Percentiles rank a stretch among this genome's conserved stretches.
Conservation (phyloP, 2,888 invertebrate species). For the Lepidocyrtinus sp. region DNA sequence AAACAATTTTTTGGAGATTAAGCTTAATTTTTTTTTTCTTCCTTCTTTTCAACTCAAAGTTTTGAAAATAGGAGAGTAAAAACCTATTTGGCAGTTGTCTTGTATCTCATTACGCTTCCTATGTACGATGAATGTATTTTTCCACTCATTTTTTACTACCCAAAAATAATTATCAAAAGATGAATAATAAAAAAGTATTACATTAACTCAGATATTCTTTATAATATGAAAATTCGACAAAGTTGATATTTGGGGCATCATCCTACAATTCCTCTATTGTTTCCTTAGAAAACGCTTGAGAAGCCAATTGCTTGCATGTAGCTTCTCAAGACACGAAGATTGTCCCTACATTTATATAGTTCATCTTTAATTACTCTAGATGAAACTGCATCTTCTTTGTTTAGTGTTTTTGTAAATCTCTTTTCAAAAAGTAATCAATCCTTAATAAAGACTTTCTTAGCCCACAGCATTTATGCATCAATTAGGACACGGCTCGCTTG, state of each 20-base stretch:
- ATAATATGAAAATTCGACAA: no score
- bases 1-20: constrained; percentile 20
- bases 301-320: no score
- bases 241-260: no score
- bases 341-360: no score
- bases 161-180: not conserved
- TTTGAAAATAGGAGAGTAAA: not conserved
- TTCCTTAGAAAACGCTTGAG: no score
- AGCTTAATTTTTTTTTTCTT: no score
- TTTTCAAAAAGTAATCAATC: not conserved
- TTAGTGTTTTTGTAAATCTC: constrained; percentile 18
- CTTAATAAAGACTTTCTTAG: not conserved
- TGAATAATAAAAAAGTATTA: no score
- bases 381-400: constrained; percentile 54
- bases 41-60: not conserved
- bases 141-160: not conserved
- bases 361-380: constrained; percentile 59
- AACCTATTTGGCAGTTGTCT: constrained; percentile 26
- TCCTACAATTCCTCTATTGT: no score
- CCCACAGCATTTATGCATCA: not conserved
- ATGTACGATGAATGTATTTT: no score
- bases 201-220: no score
- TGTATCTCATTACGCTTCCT: constrained; percentile 19
- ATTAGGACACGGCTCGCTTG: no score
- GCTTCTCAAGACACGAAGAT: no score